phyloP scores from a whole-genome alignment of 2,797 vertebrate genomes.

The Chelon labrosus region DNA sequence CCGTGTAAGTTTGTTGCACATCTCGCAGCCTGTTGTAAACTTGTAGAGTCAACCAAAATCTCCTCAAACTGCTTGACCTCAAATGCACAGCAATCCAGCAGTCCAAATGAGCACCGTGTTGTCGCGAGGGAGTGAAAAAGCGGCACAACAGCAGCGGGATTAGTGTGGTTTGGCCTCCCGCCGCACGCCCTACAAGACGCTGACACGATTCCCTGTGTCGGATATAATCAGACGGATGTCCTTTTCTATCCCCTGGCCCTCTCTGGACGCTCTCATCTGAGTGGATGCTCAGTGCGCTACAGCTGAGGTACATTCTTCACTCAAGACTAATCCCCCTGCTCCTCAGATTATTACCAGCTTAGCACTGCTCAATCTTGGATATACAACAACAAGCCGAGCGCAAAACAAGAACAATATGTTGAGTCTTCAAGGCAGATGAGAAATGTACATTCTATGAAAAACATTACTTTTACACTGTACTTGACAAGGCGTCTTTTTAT shows the following conservation, averaged over 20 bases:
- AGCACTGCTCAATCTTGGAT: conserved; percentile 75
- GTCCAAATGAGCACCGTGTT: conserved; percentile 84
- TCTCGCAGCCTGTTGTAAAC: conserved; percentile 22
- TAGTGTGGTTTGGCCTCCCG: conserved; percentile 73
- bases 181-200: conserved; percentile 52
- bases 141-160: conserved; percentile 70
- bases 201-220: conserved; percentile 71
- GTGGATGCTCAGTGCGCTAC: conserved; percentile 31
- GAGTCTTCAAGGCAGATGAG: conserved; percentile 45
- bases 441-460: conserved; percentile 59
- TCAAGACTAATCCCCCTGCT: conserved; percentile 75
- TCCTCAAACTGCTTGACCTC: conserved; percentile 56
- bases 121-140: conserved; percentile 43
- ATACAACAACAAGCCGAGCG: conserved; percentile 67
- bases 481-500: conserved; percentile 62
- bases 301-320: conserved; percentile 54
- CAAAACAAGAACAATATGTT: conserved; percentile 75
- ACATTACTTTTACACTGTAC: conserved; percentile 47
- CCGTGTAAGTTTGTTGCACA: background rate
- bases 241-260: conserved; percentile 62
- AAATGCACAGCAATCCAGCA: conserved; percentile 77
- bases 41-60: conserved; percentile 4
- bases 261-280: conserved; percentile 27
- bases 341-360: conserved; percentile 78
- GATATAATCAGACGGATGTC: conserved; percentile 75